A percentile compares a stretch with the other conserved stretches of the same genome.
phyloP scores from a whole-genome alignment of 2,888 invertebrate species.

The Dicranocentrus wangi region DNA sequence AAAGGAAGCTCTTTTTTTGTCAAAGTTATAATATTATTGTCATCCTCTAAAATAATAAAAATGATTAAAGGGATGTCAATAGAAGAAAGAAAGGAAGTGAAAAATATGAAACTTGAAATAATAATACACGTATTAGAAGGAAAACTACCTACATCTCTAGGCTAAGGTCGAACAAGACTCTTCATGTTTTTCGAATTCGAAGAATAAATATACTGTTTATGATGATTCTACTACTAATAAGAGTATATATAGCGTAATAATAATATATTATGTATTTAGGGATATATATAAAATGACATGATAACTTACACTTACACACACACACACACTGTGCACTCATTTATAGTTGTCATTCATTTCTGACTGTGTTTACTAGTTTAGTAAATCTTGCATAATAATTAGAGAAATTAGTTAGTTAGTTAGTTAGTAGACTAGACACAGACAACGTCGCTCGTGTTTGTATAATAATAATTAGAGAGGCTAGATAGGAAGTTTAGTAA shows the following conservation, averaged over 20 bases:
- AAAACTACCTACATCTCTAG: background rate
- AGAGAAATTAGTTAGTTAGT: background rate
- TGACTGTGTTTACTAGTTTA: slow-evolving; percentile 48
- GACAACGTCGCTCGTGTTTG: background rate
- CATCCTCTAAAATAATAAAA: too few relatives aligned
- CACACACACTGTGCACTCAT: slow-evolving; percentile 28
- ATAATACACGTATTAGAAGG: background rate
- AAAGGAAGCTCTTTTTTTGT: too few relatives aligned
- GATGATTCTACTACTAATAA: background rate
- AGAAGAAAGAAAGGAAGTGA: background rate
- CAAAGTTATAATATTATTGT: too few relatives aligned
- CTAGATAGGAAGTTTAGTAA: slow-evolving; percentile 10
- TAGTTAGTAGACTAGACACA: background rate
- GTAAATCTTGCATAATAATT: slow-evolving; percentile 4
- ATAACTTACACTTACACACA: slow-evolving; percentile 17
- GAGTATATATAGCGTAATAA: background rate
- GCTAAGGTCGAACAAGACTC: slow-evolving; percentile 11
- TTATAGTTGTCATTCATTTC: slow-evolving; percentile 46
- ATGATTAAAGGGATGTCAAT: too few relatives aligned
- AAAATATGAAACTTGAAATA: background rate
- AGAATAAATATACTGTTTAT: background rate
- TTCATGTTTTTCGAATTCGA: slow-evolving; percentile 12
- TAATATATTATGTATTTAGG: background rate
- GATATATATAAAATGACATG: slow-evolving; percentile 28
- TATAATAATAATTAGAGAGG: background rate